Evolutionary conservation across 2,113 vertebrate species (phyloP).

Genomic region (Hippolais icterina): DNA sequence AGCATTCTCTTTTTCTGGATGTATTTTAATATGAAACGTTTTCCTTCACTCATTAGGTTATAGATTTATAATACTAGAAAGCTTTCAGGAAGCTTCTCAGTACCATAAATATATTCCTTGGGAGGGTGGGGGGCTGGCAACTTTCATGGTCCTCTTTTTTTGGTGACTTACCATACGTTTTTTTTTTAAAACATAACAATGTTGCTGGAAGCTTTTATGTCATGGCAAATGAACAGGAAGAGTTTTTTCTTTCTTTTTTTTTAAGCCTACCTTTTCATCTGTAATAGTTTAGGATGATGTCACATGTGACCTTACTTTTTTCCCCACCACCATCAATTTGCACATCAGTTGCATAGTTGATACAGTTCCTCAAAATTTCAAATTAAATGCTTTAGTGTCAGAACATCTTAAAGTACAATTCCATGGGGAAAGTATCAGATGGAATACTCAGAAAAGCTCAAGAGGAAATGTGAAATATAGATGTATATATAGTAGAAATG

Average conservation of each 20-base stretch:
- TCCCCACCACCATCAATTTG: neutral
- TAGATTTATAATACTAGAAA: slow-evolving; percentile 25
- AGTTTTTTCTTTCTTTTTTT: neutral
- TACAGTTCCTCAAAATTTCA: slow-evolving; percentile 38
- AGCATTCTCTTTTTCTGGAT: slow-evolving; percentile 15
- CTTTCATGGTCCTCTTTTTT: neutral
- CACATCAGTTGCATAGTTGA: slow-evolving; percentile 24
- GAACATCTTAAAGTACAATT: neutral
- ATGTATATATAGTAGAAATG: neutral
- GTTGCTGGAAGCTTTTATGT: slow-evolving; percentile 45
- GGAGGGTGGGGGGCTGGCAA: neutral
- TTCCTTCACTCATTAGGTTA: slow-evolving; percentile 33
- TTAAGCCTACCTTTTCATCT: slow-evolving; percentile 32
- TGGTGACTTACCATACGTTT: neutral
- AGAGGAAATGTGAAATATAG: neutral
- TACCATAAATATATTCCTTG: neutral
- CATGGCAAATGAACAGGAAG: slow-evolving; percentile 28
- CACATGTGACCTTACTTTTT: neutral
- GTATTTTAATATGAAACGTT: slow-evolving; percentile 18
- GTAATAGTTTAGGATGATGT: slow-evolving; percentile 34
- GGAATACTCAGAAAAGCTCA: neutral
- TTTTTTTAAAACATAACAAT: neutral
- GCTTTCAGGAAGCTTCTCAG: slow-evolving; percentile 13
- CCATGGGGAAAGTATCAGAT: neutral
- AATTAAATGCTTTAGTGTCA: slow-evolving; percentile 30